phyloP scores from a whole-genome alignment of 2,888 invertebrate species.

The Acleris cristana region DNA sequence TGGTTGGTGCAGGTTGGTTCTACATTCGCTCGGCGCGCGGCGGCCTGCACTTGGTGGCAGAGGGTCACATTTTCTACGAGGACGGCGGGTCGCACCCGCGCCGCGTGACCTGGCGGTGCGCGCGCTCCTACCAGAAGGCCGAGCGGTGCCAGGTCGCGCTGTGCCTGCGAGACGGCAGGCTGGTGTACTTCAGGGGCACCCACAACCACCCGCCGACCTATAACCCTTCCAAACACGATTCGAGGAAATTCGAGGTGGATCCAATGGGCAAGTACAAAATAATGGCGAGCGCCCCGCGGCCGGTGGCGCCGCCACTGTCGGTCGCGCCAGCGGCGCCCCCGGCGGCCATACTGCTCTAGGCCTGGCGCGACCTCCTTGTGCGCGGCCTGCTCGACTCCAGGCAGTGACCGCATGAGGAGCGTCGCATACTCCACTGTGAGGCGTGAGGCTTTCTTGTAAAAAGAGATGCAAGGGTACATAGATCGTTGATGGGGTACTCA shows the following conservation, averaged over 20 bases:
- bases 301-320: conserved; percentile 52
- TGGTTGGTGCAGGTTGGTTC: conserved; percentile 75
- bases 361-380: conserved; percentile 82
- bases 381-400: conserved; percentile 72
- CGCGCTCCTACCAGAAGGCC: conserved; percentile 78
- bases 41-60: conserved; percentile 75
- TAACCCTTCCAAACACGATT: conserved; percentile 75
- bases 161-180: conserved; percentile 75
- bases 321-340: conserved; percentile 68
- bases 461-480: background rate
- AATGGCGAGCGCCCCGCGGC: conserved; percentile 59
- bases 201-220: conserved; percentile 79
- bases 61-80: conserved; percentile 80
- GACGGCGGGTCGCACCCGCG: conserved; percentile 79
- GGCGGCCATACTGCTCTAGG: conserved; percentile 75
- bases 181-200: conserved; percentile 75
- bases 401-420: conserved; percentile 69
- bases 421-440: conserved; percentile 54
- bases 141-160: conserved; percentile 78
- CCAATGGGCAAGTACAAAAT: conserved; percentile 81
- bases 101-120: conserved; percentile 78
- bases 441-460: background rate
- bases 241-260: conserved; percentile 75
- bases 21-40: conserved; percentile 80
- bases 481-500: background rate